Evolutionary conservation across 1,140 invertebrate genomes (phyloP).

Genomic region (Dermatophagoides farinae): DNA sequence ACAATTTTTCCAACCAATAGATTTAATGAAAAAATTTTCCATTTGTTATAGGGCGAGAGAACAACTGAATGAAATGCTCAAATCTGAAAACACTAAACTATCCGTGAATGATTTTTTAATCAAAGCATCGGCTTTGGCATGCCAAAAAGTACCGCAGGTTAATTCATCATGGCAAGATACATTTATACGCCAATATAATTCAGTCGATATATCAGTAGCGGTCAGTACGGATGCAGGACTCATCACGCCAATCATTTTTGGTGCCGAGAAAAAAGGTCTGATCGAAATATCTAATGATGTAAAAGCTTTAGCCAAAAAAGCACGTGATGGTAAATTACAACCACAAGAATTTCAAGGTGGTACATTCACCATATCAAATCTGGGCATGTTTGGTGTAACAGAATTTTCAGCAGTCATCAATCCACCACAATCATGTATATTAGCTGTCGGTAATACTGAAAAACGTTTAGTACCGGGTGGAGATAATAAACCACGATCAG

Average conservation of each 20-base stretch:
- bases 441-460: slow-evolving; percentile 39
- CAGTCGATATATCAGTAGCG: slow-evolving; percentile 87
- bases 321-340: slow-evolving; percentile 76
- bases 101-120: slow-evolving; percentile 95
- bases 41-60: slow-evolving; percentile 38
- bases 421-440: slow-evolving; percentile 44
- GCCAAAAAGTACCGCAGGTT: slow-evolving; percentile 73
- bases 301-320: slow-evolving; percentile 63
- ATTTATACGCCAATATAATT: slow-evolving; percentile 79
- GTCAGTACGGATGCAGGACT: slow-evolving; percentile 85
- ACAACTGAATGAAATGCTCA: slow-evolving; percentile 47
- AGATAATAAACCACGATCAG: slow-evolving; percentile 27
- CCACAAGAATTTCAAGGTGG: slow-evolving; percentile 87
- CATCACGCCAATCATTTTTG: slow-evolving; percentile 91
- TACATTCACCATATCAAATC: slow-evolving; percentile 71
- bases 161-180: slow-evolving; percentile 89
- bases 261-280: slow-evolving; percentile 63
- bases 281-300: slow-evolving; percentile 66
- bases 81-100: slow-evolving; percentile 60
- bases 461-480: slow-evolving; percentile 30
- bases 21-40: background rate
- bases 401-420: slow-evolving; percentile 46
- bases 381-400: slow-evolving; percentile 88
- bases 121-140: slow-evolving; percentile 77
- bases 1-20: background rate